Conservation (phyloP, 2,113 vertebrate species). For the Triplophysa rosa region DNA sequence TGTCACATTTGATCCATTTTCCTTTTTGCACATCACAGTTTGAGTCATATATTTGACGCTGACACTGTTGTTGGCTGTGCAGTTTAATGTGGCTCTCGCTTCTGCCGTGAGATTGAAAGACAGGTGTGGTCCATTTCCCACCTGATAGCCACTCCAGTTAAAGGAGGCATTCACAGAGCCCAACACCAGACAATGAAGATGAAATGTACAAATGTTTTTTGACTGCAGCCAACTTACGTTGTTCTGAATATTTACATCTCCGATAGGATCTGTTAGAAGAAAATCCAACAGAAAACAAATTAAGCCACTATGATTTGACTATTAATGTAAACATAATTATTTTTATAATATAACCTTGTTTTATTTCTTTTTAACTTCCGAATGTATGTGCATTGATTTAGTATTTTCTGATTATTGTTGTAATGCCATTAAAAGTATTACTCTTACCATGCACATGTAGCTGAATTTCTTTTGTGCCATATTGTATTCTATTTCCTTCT, state of each 20-base stretch:
- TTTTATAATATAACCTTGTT: neutral
- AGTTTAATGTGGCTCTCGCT: slow-evolving; percentile 46
- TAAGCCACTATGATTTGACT: neutral
- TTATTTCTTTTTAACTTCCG: neutral
- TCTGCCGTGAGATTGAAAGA: neutral
- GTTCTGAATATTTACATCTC: neutral
- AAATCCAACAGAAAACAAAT: neutral
- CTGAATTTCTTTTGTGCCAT: accelerated
- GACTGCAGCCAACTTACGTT: accelerated
- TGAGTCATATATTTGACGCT: accelerated
- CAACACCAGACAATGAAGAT: slow-evolving; percentile 38
- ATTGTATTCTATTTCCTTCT: accelerated
- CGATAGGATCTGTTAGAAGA: slow-evolving; percentile 48
- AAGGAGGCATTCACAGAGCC: neutral
- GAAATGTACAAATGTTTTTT: slow-evolving; percentile 40
- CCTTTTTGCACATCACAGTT: slow-evolving; percentile 34
- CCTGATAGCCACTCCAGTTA: slow-evolving; percentile 50
- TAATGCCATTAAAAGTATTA: neutral
- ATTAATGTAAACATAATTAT: neutral
- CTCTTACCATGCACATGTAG: slow-evolving; percentile 61
- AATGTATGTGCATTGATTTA: neutral
- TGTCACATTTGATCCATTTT: accelerated
- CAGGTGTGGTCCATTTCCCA: neutral
- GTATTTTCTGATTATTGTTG: neutral
- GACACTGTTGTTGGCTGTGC: slow-evolving; percentile 24